Percentiles rank a stretch among this genome's conserved stretches.
Evolutionary conservation across 53 echinoderm and acorn worm species (phyloP).

Genomic region (Luidia sarsii): DNA sequence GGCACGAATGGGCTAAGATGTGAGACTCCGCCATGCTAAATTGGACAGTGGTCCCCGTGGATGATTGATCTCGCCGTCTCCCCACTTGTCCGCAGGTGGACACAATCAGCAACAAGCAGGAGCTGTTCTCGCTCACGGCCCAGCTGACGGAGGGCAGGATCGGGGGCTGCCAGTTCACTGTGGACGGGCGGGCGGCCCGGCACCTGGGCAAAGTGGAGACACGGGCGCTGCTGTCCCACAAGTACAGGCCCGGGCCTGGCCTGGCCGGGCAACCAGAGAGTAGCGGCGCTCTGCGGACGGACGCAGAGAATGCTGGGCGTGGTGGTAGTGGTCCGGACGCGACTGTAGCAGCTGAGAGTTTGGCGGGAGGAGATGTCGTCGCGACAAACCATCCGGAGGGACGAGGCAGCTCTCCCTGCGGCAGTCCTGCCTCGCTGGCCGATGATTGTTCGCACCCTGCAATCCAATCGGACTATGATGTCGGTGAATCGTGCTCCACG

Average conservation of each 20-base stretch:
- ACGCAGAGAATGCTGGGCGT: not conserved
- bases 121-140: slow-evolving; percentile 71
- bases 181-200: slow-evolving; percentile 8
- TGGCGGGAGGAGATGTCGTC: too few relatives aligned
- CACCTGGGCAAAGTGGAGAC: slow-evolving; percentile 35
- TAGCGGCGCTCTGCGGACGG: too few relatives aligned
- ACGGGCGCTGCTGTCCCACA: slow-evolving; percentile 35
- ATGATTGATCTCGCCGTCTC: too few relatives aligned
- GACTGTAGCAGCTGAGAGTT: too few relatives aligned
- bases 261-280: too few relatives aligned
- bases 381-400: too few relatives aligned
- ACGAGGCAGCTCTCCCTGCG: too few relatives aligned
- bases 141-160: slow-evolving; percentile 82
- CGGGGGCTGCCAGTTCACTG: slow-evolving; percentile 30
- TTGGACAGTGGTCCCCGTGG: too few relatives aligned
- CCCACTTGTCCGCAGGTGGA: slow-evolving; percentile 72
- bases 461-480: not conserved
- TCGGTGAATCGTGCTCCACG: not conserved
- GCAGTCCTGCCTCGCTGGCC: too few relatives aligned
- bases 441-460: too few relatives aligned
- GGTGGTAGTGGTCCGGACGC: not conserved
- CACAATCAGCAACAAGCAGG: slow-evolving; percentile 64
- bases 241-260: slow-evolving; percentile 47
- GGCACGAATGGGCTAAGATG: too few relatives aligned
- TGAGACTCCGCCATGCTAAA: too few relatives aligned